Base-by-base conservation (phyloP, 2,888 invertebrate genomes). In the Anarsia innoxiella region DNA sequence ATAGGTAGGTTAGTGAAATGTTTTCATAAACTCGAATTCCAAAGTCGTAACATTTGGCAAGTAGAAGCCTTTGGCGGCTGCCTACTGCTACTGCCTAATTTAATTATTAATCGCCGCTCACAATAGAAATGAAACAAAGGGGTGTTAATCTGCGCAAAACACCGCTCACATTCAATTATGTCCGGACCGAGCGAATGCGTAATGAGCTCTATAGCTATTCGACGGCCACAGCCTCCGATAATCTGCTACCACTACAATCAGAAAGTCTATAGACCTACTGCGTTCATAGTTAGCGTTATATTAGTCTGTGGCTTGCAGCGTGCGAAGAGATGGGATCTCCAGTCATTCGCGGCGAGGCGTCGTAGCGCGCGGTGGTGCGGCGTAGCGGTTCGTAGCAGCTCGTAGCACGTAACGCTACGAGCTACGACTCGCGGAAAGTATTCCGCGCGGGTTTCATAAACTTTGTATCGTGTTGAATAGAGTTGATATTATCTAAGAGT, bases 321-420 rank as follows among this genome's bases (percentile, higher is more conserved):
- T 6, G 23, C 6, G 19, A 10, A n/a, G 3, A 26, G 31, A 23
- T 31, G 27, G 36, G 38, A 41, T 46, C 56, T 59, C 58, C 60
- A 64, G 67, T 57, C 77, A 77, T 61, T 77, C 65, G 63, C 51
- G 59, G 53, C 56, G n/a, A 57, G 51, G 26, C 26, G 3, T 50
- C 61, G 25, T 25, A 25, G 25, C 25, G 71, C 56, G 64, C 68
- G 74, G 76, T 61, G 51, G 70, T 62, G 72, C 64, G 66, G 63
- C 58, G 53, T 37, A 48, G 47, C 56, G 53, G 62, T 53, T 36
- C 38, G 50, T 52, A 54, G 53, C 51, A 47, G 37, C 43, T 40
- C 49, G 47, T 55, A 53, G 63, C 54, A 35, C 37, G 51, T 51
- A 54, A 51, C 51, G 48, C 19, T 19, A 25, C 25, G 25, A 3